Percentiles rank a stretch among this genome's conserved stretches.
These are phyloP conservation scores for Copidosoma aretas DNA, from an alignment of 2,888 invertebrate species.

Conservation along the genomic window DNA sequence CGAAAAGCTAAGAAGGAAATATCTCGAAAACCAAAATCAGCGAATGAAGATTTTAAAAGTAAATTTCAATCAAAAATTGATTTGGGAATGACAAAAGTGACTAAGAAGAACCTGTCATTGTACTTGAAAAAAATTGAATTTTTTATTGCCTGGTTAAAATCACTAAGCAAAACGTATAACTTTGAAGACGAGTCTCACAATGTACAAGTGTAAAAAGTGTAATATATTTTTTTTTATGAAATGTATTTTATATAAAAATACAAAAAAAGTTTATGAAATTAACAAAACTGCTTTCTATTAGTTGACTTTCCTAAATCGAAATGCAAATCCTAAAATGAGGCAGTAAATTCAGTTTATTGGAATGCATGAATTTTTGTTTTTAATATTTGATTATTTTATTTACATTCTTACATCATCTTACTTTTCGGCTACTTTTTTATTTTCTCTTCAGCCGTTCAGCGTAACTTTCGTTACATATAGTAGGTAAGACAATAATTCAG, in stretches of 20 bases:
- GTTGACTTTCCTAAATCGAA: background rate
- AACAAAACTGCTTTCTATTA: background rate
- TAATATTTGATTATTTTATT: constrained; percentile 50
- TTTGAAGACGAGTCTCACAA: background rate
- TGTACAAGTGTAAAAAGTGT: too few relatives aligned
- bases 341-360: background rate
- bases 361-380: too few relatives aligned
- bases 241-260: constrained; percentile 1
- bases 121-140: constrained; percentile 75
- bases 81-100: constrained; percentile 29
- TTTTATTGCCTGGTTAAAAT: constrained; percentile 72
- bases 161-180: constrained; percentile 20
- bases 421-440: constrained; percentile 45
- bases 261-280: background rate
- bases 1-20: constrained; percentile 60
- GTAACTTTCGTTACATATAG: constrained; percentile 44
- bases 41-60: constrained; percentile 63
- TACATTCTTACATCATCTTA: constrained; percentile 57
- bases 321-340: background rate
- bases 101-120: constrained; percentile 64
- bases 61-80: constrained; percentile 63
- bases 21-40: constrained; percentile 45
- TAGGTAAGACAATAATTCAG: constrained; percentile 45
- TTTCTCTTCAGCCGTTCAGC: constrained; percentile 38
- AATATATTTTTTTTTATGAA: background rate